These are phyloP conservation scores for Girardinichthys multiradiatus DNA, from an alignment of 2,113 vertebrate species.

Conservation along the genomic window DNA sequence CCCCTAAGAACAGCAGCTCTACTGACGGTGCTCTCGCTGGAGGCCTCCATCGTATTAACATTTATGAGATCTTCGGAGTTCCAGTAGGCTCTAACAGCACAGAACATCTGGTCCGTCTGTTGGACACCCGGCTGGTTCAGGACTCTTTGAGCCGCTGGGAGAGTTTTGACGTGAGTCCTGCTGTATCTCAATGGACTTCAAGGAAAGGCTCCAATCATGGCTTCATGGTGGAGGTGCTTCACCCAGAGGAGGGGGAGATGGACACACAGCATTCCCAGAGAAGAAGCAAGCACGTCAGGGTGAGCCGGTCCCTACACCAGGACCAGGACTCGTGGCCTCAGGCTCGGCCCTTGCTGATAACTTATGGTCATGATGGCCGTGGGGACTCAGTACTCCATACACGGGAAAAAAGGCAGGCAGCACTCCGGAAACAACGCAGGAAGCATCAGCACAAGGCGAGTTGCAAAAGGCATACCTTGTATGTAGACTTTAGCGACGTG, in stretches of 20 bases:
- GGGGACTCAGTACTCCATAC: conserved; percentile 91
- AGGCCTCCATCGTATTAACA: conserved; percentile 94
- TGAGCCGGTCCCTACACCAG: conserved; percentile 94
- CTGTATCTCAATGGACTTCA: conserved; percentile 91
- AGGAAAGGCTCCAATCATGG: conserved; percentile 91
- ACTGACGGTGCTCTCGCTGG: conserved; percentile 71
- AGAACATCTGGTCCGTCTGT: conserved; percentile 90
- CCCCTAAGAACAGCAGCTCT: conserved; percentile 75
- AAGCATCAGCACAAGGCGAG: conserved; percentile 90
- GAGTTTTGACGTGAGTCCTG: conserved; percentile 95
- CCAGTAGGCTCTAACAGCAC: conserved; percentile 71
- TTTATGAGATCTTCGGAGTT: conserved; percentile 95
- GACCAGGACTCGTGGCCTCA: conserved; percentile 92
- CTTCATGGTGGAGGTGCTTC: conserved; percentile 94
- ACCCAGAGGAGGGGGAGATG: conserved; percentile 81
- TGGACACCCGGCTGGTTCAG: conserved; percentile 96
- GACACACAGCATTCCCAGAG: conserved; percentile 79
- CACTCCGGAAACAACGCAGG: conserved; percentile 87
- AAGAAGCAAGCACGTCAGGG: conserved; percentile 89
- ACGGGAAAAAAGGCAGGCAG: conserved; percentile 90
- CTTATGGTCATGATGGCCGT: conserved; percentile 94
- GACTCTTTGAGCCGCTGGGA: conserved; percentile 95
- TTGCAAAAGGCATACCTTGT: conserved; percentile 94
- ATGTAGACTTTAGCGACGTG: conserved; percentile 99
- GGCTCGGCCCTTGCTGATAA: conserved; percentile 92